Evolutionary conservation across 1,140 invertebrate genomes (phyloP), one percentile per base, ranked within the genome.

Genomic region (Drosophila malerkotliana): DNA sequence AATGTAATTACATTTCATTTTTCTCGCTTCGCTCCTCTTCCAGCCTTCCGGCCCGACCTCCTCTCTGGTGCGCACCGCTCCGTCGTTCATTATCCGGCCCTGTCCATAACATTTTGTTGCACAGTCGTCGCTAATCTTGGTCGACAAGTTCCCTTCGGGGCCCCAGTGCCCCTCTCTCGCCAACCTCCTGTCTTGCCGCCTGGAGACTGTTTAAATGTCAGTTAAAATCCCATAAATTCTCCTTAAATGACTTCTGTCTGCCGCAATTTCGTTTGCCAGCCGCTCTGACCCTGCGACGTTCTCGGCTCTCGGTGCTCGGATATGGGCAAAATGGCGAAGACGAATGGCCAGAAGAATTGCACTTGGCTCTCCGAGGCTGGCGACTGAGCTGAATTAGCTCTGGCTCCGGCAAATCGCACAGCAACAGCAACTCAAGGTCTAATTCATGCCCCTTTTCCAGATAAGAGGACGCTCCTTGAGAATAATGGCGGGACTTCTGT

Each of bases 171-270:
- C 5, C 15, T 18, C 15, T 48, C 24, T 18, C 28, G 15, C 30
- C 24, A 15, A 37, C 63, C 53, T 28, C 48, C 37, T 53, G 41
- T 52, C 48, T 34, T 72, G 58, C 41, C 68, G 68, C 47, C 73
- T 57, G 77, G 79, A 37, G 62, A 79, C 75, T 88, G 79, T 88
- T 89, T 89, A 88, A 88, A 88, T 89, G 84, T 84, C 83, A 88
- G 83, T 89, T 89, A 88, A 88, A 89, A 88, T 89, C 83, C 83
- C 84, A 88, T 88, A 89, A 88, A 88, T 88, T 88, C 84, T 73
- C 75, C 79, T 88, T 89, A 88, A 88, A 88, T 89, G 83, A 88
- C 83, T 89, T 88, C 83, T 84, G 83, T 88, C 84, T 89, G 84
- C 84, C 83, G 76, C 83, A 88, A 89, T 88, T 83, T 73, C 67